Base-by-base conservation (phyloP, 2,113 vertebrate genomes). In the Platycercus adscitus region DNA sequence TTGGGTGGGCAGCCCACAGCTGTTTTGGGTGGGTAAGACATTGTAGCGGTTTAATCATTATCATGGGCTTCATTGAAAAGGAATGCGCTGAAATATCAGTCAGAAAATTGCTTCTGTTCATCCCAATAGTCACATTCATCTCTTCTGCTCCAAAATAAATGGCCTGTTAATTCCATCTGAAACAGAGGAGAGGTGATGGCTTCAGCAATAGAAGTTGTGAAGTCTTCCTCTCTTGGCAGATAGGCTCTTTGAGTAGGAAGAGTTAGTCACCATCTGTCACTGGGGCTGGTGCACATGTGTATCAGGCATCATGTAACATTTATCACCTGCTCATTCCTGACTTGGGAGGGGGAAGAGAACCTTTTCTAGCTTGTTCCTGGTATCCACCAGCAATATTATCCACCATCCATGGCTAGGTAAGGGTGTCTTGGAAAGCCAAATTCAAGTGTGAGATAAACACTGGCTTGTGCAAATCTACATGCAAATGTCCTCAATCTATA, bases 281-380 rank as follows among this genome's bases (percentile, higher is more conserved):
- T 21, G 24, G 28, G 28, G 8, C 24, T 41, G 21, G 11, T 7
- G 35, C 12, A n/a, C 55, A n/a, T 58, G 33, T n/a, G 21, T 43
- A 60, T 60, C 56, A 16, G 14, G n/a, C n/a, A 60, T 60, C 53
- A n/a, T 28, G 14, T 15, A 52, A 52, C 15, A 21, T 58, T 44
- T 28, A 11, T 46, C 33, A 23, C n/a, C 26, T 0, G 0, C 20
- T 18, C 13, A 25, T 9, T 19, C 35, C 12, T 33, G n/a, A 9
- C 39, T 12, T 16, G 49, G 29, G 19, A 47, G 5, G 13, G 9
- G 8, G 13, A 60, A 60, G 10, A 76, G 1, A 64, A 14, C 9
- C 9, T 19, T 29, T 60, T 17, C 43, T 44, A 7, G 21, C 6
- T 21, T 49, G 7, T 16, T 55, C 17, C 13, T 52, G 41, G 56